Evolutionary conservation across 2,113 vertebrate genomes (phyloP).

Genomic region (Hemiprocne comata): DNA sequence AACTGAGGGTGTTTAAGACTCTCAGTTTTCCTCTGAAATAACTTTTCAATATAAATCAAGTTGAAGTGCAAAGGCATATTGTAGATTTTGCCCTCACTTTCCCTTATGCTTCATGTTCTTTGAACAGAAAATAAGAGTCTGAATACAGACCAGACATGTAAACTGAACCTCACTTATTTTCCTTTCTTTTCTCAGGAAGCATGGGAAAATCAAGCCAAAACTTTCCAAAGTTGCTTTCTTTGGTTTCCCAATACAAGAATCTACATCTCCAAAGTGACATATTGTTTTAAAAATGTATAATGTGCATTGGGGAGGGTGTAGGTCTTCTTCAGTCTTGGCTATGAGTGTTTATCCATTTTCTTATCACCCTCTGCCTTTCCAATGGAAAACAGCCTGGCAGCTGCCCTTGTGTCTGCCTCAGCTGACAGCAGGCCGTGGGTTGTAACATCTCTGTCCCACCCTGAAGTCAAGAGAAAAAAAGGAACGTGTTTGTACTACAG

Average conservation of each 20-base stretch:
- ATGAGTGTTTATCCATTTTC: not conserved
- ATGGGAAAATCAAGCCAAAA: not conserved
- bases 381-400: not conserved
- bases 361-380: not conserved
- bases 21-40: not conserved
- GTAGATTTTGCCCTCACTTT: not conserved
- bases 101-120: not conserved
- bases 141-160: not conserved
- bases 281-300: not conserved
- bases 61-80: not conserved
- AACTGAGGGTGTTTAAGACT: not conserved
- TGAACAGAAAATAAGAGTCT: not conserved
- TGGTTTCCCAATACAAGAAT: not conserved
- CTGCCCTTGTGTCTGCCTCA: not conserved
- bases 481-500: accelerated
- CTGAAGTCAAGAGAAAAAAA: not conserved
- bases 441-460: not conserved
- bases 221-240: not conserved
- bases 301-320: accelerated
- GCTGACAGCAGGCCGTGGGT: not conserved
- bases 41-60: not conserved
- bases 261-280: not conserved
- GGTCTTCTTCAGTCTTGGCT: not conserved
- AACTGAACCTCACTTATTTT: not conserved
- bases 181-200: not conserved